These are phyloP conservation scores for Melipona beecheii DNA, from an alignment of 2,888 invertebrate genomes.

Conservation along the genomic window DNA sequence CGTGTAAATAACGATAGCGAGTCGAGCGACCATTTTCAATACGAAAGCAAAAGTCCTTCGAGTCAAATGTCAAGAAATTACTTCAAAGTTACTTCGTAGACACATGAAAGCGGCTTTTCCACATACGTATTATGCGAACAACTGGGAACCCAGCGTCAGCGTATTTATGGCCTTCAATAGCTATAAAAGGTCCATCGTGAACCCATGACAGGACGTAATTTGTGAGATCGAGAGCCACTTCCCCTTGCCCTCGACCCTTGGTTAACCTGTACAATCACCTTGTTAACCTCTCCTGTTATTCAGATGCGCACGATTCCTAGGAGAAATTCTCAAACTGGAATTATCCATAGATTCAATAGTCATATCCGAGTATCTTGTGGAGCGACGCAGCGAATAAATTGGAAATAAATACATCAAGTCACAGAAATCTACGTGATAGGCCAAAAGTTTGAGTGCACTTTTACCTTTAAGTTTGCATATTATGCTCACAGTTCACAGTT, in stretches of 20 bases:
- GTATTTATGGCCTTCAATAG: neutral
- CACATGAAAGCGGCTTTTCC: neutral
- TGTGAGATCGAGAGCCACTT: neutral
- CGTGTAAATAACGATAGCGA: too few relatives aligned
- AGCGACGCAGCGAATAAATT: neutral
- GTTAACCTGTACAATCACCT: neutral
- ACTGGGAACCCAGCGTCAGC: neutral
- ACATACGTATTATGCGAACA: neutral
- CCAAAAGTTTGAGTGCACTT: too few relatives aligned
- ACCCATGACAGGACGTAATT: neutral
- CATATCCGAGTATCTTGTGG: neutral
- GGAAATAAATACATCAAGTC: neutral
- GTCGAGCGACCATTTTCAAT: too few relatives aligned
- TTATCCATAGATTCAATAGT: neutral
- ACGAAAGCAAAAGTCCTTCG: too few relatives aligned
- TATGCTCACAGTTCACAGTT: too few relatives aligned
- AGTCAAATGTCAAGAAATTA: neutral
- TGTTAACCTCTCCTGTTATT: conserved; percentile 4
- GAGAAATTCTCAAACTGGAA: neutral
- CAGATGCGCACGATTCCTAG: neutral
- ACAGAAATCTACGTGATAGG: too few relatives aligned
- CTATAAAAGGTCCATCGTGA: neutral
- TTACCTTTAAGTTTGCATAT: too few relatives aligned
- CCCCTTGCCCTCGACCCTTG: neutral
- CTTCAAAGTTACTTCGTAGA: neutral